Evolutionary conservation across 2,888 invertebrate species (phyloP), one percentile per base, ranked within the genome.

Genomic region (Caenorhabditis sp.): DNA sequence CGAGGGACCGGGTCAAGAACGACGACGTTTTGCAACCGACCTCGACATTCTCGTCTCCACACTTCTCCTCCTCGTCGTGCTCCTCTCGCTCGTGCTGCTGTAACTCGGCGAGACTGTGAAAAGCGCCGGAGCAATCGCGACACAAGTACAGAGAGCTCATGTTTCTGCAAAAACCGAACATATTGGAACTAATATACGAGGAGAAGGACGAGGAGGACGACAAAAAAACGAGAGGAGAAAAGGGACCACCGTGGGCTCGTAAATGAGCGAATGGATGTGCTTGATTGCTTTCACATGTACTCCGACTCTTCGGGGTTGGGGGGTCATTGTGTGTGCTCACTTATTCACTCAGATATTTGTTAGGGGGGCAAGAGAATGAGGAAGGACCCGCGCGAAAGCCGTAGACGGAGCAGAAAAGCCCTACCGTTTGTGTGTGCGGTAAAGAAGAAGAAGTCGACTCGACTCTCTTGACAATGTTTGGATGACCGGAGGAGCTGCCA

Each of bases 241-340:
- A n/a, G 13, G 52, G 71, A 48, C 71, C 71, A 55, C 71, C 61
- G 30, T n/a, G n/a, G 46, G 20, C 56, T 63, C 62, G 62, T 72
- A 56, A 72, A 71, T 55, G 61, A 53, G 52, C 46, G 56, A 5
- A 48, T 46, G 50, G 66, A 70, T 61, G 53, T 71, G 61, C 61
- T 72, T 72, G 72, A 72, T 72, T 72, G 63, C 63, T 72, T 72
- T 72, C 72, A 72, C 72, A 72, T 72, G 72, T 72, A 68, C 66
- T 66, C 41, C 4, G 35, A 35, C 11, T 13, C 35, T 2, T 2
- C 41, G 55, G 35, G 43, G 41, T 3, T 11, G 24, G 43, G 48
- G 43, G 26, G 58, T 68, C 68, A 68, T 68, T 68, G 68, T 68
- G n/a, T n/a, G 59, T 68, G 68, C 68, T 59, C 50, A 68, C 52